phyloP scores from a whole-genome alignment of 2,888 invertebrate species.

The Volucella bombylans region DNA sequence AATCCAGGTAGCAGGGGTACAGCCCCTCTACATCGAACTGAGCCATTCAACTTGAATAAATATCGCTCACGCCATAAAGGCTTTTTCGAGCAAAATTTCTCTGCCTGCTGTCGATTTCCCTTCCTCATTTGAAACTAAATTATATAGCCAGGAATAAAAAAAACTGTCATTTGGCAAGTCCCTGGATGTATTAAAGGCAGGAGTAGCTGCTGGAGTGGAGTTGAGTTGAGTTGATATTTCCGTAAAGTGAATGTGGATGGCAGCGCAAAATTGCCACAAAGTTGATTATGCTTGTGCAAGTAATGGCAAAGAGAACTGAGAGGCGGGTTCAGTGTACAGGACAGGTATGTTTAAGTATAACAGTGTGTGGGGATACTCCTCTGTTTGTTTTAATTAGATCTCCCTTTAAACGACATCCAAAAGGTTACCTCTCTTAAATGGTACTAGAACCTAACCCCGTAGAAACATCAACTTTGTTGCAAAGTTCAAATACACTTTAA shows the following conservation, averaged over 20 bases:
- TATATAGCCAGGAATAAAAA: constrained; percentile 50
- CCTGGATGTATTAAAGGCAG: constrained; percentile 30
- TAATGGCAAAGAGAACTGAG: constrained; percentile 8
- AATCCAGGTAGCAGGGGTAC: background rate
- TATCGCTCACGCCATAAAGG: constrained; percentile 42
- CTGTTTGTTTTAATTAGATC: constrained; percentile 63
- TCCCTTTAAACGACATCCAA: background rate
- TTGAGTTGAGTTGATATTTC: background rate
- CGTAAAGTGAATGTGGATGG: background rate
- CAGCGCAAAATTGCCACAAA: constrained; percentile 12
- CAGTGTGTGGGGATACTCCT: constrained; percentile 4
- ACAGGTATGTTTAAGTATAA: background rate
- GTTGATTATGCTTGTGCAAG: constrained; percentile 36
- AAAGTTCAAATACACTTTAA: constrained; percentile 65
- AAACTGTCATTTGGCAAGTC: constrained; percentile 58
- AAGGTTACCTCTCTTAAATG: background rate
- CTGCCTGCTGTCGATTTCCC: background rate
- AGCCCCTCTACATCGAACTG: constrained; percentile 2
- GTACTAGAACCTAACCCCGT: background rate
- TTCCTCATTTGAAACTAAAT: constrained; percentile 57
- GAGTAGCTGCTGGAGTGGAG: background rate
- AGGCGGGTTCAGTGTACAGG: background rate
- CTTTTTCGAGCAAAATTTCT: constrained; percentile 24
- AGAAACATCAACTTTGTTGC: constrained; percentile 28
- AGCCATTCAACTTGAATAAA: constrained; percentile 43